These are phyloP conservation scores for Zygothrica quintamaculata DNA, from an alignment of 2,888 invertebrate species.

Conservation along the genomic window DNA sequence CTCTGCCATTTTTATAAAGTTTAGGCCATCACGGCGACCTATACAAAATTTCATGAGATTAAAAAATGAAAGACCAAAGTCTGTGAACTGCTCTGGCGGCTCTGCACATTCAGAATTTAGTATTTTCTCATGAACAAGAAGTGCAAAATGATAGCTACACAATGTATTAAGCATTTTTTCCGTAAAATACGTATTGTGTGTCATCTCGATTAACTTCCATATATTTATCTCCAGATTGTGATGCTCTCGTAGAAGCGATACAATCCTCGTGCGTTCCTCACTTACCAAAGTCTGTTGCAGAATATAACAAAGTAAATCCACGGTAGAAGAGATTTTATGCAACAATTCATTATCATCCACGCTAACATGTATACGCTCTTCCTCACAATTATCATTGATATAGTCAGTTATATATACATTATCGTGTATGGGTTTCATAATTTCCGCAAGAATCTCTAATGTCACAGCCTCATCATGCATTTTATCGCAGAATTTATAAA, in stretches of 20 bases:
- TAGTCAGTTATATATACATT: slow-evolving; percentile 83
- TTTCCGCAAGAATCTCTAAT: slow-evolving; percentile 86
- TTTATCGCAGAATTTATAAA: slow-evolving; percentile 85
- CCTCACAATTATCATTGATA: slow-evolving; percentile 14
- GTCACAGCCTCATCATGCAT: slow-evolving; percentile 86
- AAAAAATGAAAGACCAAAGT: slow-evolving; percentile 82
- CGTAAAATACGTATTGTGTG: slow-evolving; percentile 81
- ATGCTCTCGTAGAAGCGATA: slow-evolving; percentile 81
- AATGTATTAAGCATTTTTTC: slow-evolving; percentile 76
- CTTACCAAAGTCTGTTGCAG: slow-evolving; percentile 86
- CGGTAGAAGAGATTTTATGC: slow-evolving; percentile 86
- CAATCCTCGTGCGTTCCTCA: slow-evolving; percentile 81
- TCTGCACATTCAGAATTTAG: slow-evolving; percentile 61
- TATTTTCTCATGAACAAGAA: slow-evolving; percentile 81
- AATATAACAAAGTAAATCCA: slow-evolving; percentile 86
- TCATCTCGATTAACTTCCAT: slow-evolving; percentile 83
- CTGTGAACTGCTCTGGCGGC: slow-evolving; percentile 76
- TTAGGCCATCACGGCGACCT: slow-evolving; percentile 75
- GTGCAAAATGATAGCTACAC: slow-evolving; percentile 79
- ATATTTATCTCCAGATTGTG: slow-evolving; percentile 80
- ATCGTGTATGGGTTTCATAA: slow-evolving; percentile 87
- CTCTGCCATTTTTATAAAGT: slow-evolving; percentile 83
- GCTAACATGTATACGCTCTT: slow-evolving; percentile 82
- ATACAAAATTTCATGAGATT: slow-evolving; percentile 84
- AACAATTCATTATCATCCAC: slow-evolving; percentile 86